Percentiles rank a stretch among this genome's conserved stretches.
Conservation (phyloP, 2,888 invertebrate genomes). For the Caradrina clavipalpis region DNA sequence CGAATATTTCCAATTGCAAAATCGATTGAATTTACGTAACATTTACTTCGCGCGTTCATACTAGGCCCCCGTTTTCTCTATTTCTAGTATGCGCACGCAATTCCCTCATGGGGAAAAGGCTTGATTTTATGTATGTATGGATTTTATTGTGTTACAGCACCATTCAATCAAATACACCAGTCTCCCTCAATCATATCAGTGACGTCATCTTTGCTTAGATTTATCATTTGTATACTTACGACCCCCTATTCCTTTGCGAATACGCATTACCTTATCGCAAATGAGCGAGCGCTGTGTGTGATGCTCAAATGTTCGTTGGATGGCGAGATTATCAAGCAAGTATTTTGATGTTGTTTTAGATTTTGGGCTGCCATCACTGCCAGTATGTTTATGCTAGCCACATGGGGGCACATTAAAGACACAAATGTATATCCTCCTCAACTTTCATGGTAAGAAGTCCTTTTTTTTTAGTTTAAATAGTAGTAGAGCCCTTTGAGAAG, state of each 20-base stretch:
- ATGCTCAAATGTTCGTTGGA: slow-evolving; percentile 17
- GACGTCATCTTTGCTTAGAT: slow-evolving; percentile 41
- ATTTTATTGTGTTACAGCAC: slow-evolving; percentile 38
- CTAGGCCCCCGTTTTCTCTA: neutral
- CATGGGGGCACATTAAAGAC: too few species aligned
- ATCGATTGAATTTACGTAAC: too few species aligned
- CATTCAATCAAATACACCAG: slow-evolving; percentile 51
- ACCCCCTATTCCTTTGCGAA: slow-evolving; percentile 24
- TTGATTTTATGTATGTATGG: slow-evolving; percentile 14
- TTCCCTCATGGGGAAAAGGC: neutral
- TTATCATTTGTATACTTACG: slow-evolving; percentile 53
- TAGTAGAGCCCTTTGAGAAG: too few species aligned
- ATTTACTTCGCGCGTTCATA: neutral
- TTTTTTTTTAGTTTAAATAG: too few species aligned
- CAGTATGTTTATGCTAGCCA: too few species aligned
- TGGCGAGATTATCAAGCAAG: slow-evolving; percentile 22
- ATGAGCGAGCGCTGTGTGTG: slow-evolving; percentile 33
- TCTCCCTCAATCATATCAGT: slow-evolving; percentile 38
- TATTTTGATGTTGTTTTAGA: neutral
- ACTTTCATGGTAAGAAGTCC: too few species aligned
- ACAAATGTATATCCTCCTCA: too few species aligned
- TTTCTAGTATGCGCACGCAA: neutral
- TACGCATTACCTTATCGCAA: slow-evolving; percentile 59
- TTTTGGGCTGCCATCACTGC: neutral
- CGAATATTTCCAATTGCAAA: too few species aligned